Evolutionary conservation across 2,797 vertebrate genomes (phyloP).

Genomic region (Coilia nasus): DNA sequence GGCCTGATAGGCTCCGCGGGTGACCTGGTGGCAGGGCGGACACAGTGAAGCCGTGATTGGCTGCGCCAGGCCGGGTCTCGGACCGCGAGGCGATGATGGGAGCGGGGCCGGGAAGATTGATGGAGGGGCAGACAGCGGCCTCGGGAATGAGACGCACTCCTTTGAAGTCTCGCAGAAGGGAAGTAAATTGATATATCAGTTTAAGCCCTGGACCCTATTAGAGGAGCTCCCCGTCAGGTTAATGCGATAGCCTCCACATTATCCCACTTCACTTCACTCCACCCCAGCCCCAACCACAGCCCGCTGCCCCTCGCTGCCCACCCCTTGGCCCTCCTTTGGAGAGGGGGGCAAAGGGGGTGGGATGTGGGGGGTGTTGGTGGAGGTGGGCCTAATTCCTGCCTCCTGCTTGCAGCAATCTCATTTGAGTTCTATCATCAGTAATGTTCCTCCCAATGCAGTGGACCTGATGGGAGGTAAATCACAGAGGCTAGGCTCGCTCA

Average conservation of each 20-base stretch:
- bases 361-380: no score
- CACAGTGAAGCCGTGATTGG: constrained; percentile 56
- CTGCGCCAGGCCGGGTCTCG: constrained; percentile 63
- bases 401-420: constrained; percentile 67
- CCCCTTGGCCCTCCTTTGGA: neutral
- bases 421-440: constrained; percentile 77
- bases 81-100: constrained; percentile 71
- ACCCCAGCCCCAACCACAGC: constrained; percentile 44
- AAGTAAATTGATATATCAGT: constrained; percentile 96
- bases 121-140: constrained; percentile 86
- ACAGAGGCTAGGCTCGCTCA: constrained; percentile 68
- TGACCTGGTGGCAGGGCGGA: constrained; percentile 24
- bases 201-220: constrained; percentile 86
- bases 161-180: constrained; percentile 93
- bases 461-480: constrained; percentile 69
- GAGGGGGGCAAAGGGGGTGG: constrained; percentile 40
- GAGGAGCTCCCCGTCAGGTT: constrained; percentile 79
- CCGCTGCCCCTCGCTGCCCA: no score
- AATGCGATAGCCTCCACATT: constrained; percentile 80
- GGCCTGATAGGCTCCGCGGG: constrained; percentile 17
- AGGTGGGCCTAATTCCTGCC: constrained; percentile 65
- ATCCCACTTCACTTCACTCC: constrained; percentile 62
- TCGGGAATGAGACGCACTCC: constrained; percentile 81
- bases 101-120: constrained; percentile 90
- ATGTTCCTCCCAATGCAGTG: constrained; percentile 70